Base-by-base conservation (phyloP, 2,113 vertebrate genomes). In the Laticauda colubrina region DNA sequence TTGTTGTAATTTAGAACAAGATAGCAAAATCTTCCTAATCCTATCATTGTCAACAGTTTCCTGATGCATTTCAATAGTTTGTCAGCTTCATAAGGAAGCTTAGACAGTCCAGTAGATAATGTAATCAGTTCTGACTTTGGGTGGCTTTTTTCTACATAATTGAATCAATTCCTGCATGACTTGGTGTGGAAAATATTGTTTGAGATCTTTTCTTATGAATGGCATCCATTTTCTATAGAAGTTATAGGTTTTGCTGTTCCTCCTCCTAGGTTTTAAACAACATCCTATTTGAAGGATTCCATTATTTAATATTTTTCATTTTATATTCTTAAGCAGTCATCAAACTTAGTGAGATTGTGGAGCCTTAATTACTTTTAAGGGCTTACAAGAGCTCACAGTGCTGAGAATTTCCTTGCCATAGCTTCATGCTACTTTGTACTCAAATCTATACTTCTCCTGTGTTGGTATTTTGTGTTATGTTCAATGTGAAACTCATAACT, bases 281-380 rank as follows among this genome's bases (percentile, higher is more conserved):
- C 48, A 51, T 51, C 8, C 48, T 51, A 9, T 51, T 51, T 51
- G 48, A 51, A 51, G 48, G 48, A 51, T 51, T 51, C 48, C 48
- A 51, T 59, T 59, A 29, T 64, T 29, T 64, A 10, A 64, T 29
- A 64, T 64, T 64, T 26, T 64, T 64, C 56, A 29, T 64, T 64
- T 64, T 64, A 64, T 64, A 64, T 64, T 29, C 59, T 29, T 64
- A 29, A 64, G 10, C 10, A 29, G 26, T 64, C 59, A 61, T 29
- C 59, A 61, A 61, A 4, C 24, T 89, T 45, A 18, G 34, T 89
- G 53, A 85, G 4, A 55, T 61, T 21, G 61, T 9, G 11, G 92
- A 61, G 75, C 88, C 75, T 93, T 92, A 89, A 45, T 69, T 91
- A 87, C 59, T 91, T 48, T 61, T 23, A 81, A 54, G 14, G 12